A percentile compares a stretch with the other conserved stretches of the same genome.
Conservation (phyloP, 2,113 vertebrate genomes). For the Laterallus jamaicensis region DNA sequence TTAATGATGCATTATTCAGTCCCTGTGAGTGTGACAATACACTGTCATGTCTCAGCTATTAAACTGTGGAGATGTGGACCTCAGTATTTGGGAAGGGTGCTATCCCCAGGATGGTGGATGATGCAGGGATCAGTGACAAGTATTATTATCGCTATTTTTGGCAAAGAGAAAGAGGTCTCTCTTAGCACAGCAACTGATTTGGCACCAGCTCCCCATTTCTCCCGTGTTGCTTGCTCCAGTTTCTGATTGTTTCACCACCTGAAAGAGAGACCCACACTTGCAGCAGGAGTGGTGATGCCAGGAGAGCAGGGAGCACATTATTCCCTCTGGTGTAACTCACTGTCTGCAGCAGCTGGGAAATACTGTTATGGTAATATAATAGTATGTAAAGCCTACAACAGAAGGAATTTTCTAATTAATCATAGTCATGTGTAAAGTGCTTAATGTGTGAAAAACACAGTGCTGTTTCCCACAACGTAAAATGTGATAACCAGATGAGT, state of each 20-base stretch:
- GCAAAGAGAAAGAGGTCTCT: background rate
- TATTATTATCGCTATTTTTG: background rate
- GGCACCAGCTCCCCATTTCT: background rate
- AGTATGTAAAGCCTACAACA: background rate
- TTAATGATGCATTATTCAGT: background rate
- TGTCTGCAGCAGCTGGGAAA: background rate
- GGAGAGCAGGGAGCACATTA: rapidly evolving
- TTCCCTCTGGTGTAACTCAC: background rate
- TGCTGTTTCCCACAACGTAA: background rate
- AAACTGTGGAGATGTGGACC: background rate
- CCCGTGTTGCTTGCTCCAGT: background rate
- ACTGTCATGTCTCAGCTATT: background rate
- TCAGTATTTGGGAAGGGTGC: background rate
- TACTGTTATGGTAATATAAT: background rate
- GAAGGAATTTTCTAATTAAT: slow-evolving; percentile 36
- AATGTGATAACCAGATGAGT: background rate
- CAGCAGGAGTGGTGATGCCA: background rate
- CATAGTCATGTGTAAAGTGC: background rate
- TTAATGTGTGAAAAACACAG: background rate
- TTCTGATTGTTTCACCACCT: background rate
- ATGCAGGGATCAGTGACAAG: background rate
- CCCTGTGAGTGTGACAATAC: background rate
- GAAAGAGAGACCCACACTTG: background rate
- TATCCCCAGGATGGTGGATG: background rate
- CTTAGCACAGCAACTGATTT: background rate